Evolutionary conservation across 2,888 invertebrate species (phyloP).

Genomic region (Allolobophora icterica): DNA sequence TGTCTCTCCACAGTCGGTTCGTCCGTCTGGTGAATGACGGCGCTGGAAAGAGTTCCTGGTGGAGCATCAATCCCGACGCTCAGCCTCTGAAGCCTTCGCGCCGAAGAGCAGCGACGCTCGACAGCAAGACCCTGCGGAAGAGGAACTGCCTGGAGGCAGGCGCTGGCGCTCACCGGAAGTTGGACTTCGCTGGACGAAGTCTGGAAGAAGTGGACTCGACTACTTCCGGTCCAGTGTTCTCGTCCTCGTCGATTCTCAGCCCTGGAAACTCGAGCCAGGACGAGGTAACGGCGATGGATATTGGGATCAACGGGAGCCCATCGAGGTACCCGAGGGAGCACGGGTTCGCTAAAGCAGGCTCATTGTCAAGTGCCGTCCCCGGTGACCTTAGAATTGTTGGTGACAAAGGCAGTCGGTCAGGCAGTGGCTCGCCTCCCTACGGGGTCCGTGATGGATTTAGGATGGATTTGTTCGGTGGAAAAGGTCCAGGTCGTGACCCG

Average conservation of each 20-base stretch:
- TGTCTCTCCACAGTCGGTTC: conserved; percentile 39
- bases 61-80: conserved; percentile 33
- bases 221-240: not conserved
- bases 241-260: not conserved
- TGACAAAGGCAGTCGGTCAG: not conserved
- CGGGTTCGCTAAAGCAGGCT: not conserved
- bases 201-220: not conserved
- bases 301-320: not conserved
- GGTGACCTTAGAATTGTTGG: not conserved
- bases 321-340: not conserved
- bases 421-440: not conserved
- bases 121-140: not conserved
- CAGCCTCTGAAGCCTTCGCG: conserved; percentile 20
- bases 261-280: not conserved
- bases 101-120: not conserved
- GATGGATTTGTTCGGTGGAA: not conserved
- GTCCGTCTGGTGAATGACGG: conserved; percentile 27
- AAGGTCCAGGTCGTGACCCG: not conserved
- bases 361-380: not conserved
- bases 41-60: conserved; percentile 36
- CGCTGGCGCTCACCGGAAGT: not conserved
- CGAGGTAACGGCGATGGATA: not conserved
- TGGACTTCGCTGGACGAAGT: conserved; percentile 8
- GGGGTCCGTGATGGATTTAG: not conserved
- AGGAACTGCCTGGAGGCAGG: not conserved